Evolutionary conservation across 1,140 invertebrate species (phyloP).

Genomic region (Hydropsyche tenuis): DNA sequence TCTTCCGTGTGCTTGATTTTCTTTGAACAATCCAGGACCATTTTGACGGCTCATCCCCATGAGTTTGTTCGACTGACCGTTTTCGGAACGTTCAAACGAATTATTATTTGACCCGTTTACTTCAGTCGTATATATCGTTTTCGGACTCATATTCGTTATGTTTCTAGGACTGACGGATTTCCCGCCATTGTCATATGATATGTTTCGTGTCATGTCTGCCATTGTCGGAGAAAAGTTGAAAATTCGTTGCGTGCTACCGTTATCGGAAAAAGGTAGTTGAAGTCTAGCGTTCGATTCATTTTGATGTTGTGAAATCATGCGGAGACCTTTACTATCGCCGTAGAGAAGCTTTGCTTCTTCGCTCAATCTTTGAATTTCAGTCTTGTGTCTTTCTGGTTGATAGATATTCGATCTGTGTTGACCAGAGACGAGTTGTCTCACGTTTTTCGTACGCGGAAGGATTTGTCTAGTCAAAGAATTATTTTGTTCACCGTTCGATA

Average conservation of each 20-base stretch:
- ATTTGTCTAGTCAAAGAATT: conserved; percentile 50
- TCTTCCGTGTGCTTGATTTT: conserved; percentile 54
- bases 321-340: conserved; percentile 43
- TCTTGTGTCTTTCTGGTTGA: conserved; percentile 38
- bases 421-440: conserved; percentile 41
- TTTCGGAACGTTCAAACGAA: conserved; percentile 53
- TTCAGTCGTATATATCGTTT: conserved; percentile 54
- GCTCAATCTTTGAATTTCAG: conserved; percentile 45
- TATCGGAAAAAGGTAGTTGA: conserved; percentile 31
- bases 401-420: conserved; percentile 45
- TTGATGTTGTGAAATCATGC: conserved; percentile 41
- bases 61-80: conserved; percentile 39
- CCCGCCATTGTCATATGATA: conserved; percentile 52
- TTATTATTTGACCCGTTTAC: conserved; percentile 49
- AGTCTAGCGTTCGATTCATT: conserved; percentile 40
- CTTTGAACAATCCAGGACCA: conserved; percentile 53
- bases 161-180: conserved; percentile 57
- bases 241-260: conserved; percentile 30
- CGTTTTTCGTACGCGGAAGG: conserved; percentile 45
- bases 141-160: conserved; percentile 56
- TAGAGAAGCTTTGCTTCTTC: conserved; percentile 45
- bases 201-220: conserved; percentile 41
- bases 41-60: conserved; percentile 42
- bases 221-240: conserved; percentile 45
- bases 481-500: conserved; percentile 50